These are phyloP conservation scores for Chalcosyrphus nemorum DNA, from an alignment of 2,888 invertebrate genomes.

Conservation along the genomic window DNA sequence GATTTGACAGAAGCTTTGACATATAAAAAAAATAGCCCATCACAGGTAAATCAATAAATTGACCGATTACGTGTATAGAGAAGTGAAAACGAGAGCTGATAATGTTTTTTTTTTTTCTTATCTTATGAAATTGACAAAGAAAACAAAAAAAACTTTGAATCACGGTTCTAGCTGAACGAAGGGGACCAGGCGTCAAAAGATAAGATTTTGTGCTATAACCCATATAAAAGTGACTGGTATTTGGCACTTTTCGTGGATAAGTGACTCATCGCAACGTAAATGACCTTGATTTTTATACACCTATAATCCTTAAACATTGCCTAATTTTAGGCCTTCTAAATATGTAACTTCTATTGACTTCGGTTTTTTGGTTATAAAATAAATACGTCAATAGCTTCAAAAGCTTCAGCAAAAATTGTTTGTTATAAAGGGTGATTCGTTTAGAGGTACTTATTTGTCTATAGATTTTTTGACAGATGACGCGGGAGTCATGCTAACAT, in stretches of 20 bases:
- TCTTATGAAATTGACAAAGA: background rate
- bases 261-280: background rate
- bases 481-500: too few species aligned
- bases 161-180: background rate
- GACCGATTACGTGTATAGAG: conserved; percentile 11
- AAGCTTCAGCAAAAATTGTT: too few species aligned
- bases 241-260: background rate
- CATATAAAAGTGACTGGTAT: background rate
- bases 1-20: conserved; percentile 2
- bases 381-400: too few species aligned
- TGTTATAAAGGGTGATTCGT: too few species aligned
- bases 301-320: too few species aligned
- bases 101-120: background rate
- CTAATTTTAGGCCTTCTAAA: too few species aligned
- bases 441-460: too few species aligned
- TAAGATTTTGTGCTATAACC: background rate
- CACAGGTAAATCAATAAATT: conserved; percentile 21
- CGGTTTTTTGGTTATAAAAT: too few species aligned
- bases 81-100: background rate
- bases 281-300: too few species aligned
- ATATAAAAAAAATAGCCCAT: background rate
- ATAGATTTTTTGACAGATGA: too few species aligned
- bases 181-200: background rate
- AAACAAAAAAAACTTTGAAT: background rate
- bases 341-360: too few species aligned